Conservation (phyloP, 1,140 invertebrate species). For the Dermatophagoides farinae region DNA sequence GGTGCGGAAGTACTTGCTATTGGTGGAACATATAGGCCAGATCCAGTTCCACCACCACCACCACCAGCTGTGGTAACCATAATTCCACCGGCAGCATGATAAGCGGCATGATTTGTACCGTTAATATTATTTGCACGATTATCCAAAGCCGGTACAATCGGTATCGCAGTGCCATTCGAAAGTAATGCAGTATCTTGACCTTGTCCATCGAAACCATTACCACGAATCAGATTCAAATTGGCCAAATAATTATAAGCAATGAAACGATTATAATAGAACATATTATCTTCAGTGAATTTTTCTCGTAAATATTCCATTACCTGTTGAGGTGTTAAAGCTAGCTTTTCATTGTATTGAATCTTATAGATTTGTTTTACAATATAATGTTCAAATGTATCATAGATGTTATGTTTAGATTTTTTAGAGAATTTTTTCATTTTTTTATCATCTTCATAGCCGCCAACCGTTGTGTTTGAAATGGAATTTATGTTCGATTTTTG, state of each 20-base stretch:
- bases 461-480: too few relatives aligned
- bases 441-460: too few relatives aligned
- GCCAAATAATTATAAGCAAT: neutral
- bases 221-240: neutral
- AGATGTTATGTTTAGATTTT: too few relatives aligned
- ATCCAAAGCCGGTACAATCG: neutral
- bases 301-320: neutral
- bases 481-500: too few relatives aligned
- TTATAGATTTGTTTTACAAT: neutral
- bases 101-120: neutral
- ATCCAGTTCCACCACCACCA: neutral
- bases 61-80: neutral
- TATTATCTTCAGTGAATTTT: neutral
- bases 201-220: neutral
- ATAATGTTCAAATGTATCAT: too few relatives aligned
- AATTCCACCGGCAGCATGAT: neutral
- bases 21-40: neutral
- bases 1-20: neutral
- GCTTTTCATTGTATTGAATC: neutral
- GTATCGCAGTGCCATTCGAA: too few relatives aligned
- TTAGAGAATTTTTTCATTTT: too few relatives aligned
- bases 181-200: neutral
- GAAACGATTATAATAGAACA: neutral
- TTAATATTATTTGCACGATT: neutral
- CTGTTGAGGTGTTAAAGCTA: neutral